Percentiles rank a stretch among this genome's conserved stretches.
Evolutionary conservation across 2,113 vertebrate genomes (phyloP).

Genomic region (Macheiramphus alcinus): DNA sequence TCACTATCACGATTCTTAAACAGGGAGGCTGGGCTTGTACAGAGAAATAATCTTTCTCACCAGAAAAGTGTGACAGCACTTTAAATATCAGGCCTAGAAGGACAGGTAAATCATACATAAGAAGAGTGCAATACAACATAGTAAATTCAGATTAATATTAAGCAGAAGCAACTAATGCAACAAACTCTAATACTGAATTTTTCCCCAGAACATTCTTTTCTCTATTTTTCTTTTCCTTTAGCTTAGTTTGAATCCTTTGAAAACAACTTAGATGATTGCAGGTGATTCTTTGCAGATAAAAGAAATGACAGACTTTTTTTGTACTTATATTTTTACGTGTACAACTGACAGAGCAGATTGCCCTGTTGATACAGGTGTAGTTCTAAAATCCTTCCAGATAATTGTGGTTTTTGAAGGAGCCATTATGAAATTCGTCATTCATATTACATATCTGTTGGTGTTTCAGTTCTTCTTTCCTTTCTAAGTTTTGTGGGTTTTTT

Average conservation of each 20-base stretch:
- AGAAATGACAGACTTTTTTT: background rate
- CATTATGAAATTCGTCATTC: background rate
- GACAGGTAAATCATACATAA: background rate
- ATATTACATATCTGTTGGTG: background rate
- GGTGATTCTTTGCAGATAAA: background rate
- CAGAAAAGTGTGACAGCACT: background rate
- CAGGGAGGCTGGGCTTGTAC: too few species aligned
- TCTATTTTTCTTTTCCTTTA: background rate
- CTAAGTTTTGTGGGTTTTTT: background rate
- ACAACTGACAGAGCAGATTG: background rate
- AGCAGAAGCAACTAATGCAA: background rate
- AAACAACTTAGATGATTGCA: background rate
- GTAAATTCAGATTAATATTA: background rate
- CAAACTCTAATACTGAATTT: background rate
- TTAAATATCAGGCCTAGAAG: background rate
- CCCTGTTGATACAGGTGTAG: background rate
- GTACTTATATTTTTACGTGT: background rate
- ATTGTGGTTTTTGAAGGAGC: background rate
- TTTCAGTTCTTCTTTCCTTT: background rate
- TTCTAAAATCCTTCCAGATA: background rate
- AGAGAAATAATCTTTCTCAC: background rate
- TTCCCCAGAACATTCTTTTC: background rate
- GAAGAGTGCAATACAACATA: background rate
- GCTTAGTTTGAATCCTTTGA: background rate
- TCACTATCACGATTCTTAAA: background rate